Evolutionary conservation across 2,888 invertebrate genomes (phyloP), one percentile per base, ranked within the genome.

Genomic region (Blastobasis lacticolella): DNA sequence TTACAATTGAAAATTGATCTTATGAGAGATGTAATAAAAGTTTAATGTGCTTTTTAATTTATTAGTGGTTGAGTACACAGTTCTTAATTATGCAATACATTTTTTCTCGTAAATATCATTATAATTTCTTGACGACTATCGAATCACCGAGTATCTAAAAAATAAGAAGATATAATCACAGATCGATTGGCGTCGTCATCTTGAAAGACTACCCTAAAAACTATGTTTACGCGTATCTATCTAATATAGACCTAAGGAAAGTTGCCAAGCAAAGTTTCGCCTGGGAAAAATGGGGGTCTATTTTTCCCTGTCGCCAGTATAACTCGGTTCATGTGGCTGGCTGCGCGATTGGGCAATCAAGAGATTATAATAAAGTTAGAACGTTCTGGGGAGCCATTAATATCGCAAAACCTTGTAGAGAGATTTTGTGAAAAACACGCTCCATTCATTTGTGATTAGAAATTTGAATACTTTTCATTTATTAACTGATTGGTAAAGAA

Each of bases 241-340:
- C 23, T 23, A 23, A 23, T 23, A 23, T 23, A 23, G 57, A 54
- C 57, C 56, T 49, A 55, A 50, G 9, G 38, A 47, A 53, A 45
- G 51, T 49, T 62, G 59, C 62, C 56, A 60, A 61, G 51, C 57
- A 62, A 71, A 69, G 62, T 73, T 71, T 61, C 42, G 58, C 60
- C 61, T 23, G 66, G 71, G 75, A 77, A 70, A 78, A 81, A 81
- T 78, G 72, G 64, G 62, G 67, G 74, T 75, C 78, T 75, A 80
- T 82, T 82, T 80, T 80, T 83, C 78, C 64, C 66, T 64, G 73
- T 73, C 75, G 66, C 66, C 65, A 63, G 66, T 67, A 72, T 78
- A 78, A 83, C 80, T 81, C 72, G 71, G 74, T 77, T 79, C 74
- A 72, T 73, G 74, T 75, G 78, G 74, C 67, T 73, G 74, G 73